Percentiles rank a stretch among this genome's conserved stretches.
Evolutionary conservation across 2,113 vertebrate species (phyloP).

Genomic region (Epinephelus fuscoguttatus): DNA sequence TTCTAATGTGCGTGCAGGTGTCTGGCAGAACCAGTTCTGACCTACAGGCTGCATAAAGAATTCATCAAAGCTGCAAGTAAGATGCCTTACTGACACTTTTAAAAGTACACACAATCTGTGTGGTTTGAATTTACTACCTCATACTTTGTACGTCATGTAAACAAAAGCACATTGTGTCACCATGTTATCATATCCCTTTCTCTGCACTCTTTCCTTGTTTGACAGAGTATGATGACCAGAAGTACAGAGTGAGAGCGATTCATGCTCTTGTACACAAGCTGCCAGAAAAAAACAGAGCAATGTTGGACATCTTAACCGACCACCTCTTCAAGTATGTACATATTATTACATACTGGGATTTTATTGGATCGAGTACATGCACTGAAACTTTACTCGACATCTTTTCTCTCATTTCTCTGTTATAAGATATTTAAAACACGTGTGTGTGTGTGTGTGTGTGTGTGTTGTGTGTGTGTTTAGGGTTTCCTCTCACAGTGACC

Average conservation of each 20-base stretch:
- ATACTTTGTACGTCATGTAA: background rate
- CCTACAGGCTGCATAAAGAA: slow-evolving; percentile 97
- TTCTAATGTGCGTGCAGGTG: slow-evolving; percentile 84
- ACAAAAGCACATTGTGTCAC: background rate
- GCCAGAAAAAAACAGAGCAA: slow-evolving; percentile 95
- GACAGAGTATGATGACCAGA: slow-evolving; percentile 96
- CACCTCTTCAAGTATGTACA: slow-evolving; percentile 91
- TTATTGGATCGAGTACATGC: background rate
- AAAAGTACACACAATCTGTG: background rate
- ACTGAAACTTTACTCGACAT: background rate
- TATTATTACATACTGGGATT: slow-evolving; percentile 19
- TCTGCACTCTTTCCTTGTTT: slow-evolving; percentile 29
- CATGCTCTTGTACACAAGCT: slow-evolving; percentile 95
- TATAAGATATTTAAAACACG: background rate
- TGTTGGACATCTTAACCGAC: slow-evolving; percentile 95
- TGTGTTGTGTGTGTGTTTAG: slow-evolving; percentile 75
- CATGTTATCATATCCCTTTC: background rate
- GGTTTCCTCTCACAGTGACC: slow-evolving; percentile 94
- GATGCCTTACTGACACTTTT: slow-evolving; percentile 64
- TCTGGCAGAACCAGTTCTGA: slow-evolving; percentile 96
- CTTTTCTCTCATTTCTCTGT: background rate
- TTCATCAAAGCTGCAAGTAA: slow-evolving; percentile 98
- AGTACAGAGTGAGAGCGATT: slow-evolving; percentile 94
- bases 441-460: slow-evolving; percentile 3
- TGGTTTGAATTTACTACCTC: background rate